phyloP scores from a whole-genome alignment of 1,140 invertebrate species.

The Acromyrmex heyeri region DNA sequence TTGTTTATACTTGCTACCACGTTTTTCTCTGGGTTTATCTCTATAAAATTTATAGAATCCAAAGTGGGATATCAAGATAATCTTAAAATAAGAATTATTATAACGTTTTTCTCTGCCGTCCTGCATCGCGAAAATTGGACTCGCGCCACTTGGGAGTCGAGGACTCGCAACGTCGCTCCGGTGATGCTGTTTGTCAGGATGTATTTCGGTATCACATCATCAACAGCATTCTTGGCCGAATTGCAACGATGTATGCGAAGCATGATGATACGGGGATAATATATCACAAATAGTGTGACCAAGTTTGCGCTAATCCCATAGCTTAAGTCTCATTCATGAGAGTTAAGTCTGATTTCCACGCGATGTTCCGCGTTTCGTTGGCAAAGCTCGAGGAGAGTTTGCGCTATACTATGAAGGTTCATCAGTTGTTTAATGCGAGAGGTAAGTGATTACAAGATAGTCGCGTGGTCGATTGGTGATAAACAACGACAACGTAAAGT shows the following conservation, averaged over 20 bases:
- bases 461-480: neutral
- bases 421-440: neutral
- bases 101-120: neutral
- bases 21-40: too few relatives aligned
- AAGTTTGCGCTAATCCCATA: conserved; percentile 24
- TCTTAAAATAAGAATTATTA: conserved; percentile 13
- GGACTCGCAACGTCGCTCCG: neutral
- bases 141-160: conserved; percentile 21
- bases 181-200: conserved; percentile 32
- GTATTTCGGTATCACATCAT: conserved; percentile 48
- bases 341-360: neutral
- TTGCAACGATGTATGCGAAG: conserved; percentile 27
- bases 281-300: neutral
- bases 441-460: conserved; percentile 7
- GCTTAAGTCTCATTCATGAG: conserved; percentile 24
- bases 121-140: conserved; percentile 33
- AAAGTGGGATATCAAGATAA: neutral
- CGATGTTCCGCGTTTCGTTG: neutral
- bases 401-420: too few relatives aligned
- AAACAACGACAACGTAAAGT: conserved; percentile 11
- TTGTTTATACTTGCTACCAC: too few relatives aligned
- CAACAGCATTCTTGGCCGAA: conserved; percentile 46
- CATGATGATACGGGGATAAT: neutral
- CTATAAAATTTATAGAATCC: too few relatives aligned
- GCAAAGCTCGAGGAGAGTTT: neutral